Percentiles rank a stretch among this genome's conserved stretches.
phyloP scores from a whole-genome alignment of 2,888 invertebrate genomes.

The Dastarcus helophoroides region DNA sequence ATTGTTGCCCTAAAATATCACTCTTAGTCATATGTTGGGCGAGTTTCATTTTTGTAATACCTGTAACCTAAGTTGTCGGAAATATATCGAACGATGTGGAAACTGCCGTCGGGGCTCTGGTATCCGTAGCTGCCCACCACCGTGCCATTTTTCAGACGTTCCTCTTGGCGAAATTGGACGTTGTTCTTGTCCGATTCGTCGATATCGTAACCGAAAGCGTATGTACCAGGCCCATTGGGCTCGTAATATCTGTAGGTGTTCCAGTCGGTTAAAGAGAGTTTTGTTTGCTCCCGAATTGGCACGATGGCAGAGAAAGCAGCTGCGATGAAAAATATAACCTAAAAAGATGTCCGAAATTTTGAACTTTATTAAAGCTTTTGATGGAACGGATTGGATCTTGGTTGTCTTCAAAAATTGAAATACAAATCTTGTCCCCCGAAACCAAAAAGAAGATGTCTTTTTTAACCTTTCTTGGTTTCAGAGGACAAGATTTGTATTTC shows the following conservation, averaged over 20 bases:
- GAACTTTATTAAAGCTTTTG: too few species aligned
- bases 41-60: too few species aligned
- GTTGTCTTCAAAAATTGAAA: too few species aligned
- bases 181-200: conserved; percentile 53
- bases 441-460: too few species aligned
- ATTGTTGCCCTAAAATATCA: conserved; percentile 10
- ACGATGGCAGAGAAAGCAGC: too few species aligned
- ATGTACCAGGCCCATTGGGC: conserved; percentile 49
- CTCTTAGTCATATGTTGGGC: too few species aligned
- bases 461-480: too few species aligned
- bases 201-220: conserved; percentile 62
- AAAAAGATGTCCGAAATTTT: too few species aligned
- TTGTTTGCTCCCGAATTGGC: conserved; percentile 4
- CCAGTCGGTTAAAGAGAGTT: conserved; percentile 31
- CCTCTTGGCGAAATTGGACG: conserved; percentile 59
- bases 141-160: conserved; percentile 57
- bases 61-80: conserved; percentile 58
- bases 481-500: too few species aligned
- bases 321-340: too few species aligned
- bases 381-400: too few species aligned
- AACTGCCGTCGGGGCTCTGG: conserved; percentile 49
- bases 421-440: too few species aligned
- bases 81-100: conserved; percentile 49
- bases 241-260: conserved; percentile 33
- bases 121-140: conserved; percentile 63